Base-by-base conservation (phyloP, 53 echinoderm and acorn worm species). In the Zoroaster sp. region DNA sequence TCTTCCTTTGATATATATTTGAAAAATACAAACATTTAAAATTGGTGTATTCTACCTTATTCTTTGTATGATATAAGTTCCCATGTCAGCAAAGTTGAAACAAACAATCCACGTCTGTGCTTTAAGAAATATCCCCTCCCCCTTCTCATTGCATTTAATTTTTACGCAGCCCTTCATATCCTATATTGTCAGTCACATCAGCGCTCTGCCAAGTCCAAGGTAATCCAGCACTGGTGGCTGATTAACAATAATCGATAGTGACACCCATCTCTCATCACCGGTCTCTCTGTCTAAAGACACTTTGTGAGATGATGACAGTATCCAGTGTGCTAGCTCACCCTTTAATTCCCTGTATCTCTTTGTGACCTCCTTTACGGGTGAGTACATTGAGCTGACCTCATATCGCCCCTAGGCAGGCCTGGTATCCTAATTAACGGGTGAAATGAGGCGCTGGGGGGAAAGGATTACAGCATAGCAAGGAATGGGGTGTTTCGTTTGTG, bases 241-340 rank as follows among this genome's bases (percentile, higher is more conserved):
- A 82, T 66, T 82, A 82, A 23, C 15, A 20, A 4, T 82, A 82
- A 82, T 82, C 41, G 67, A 69, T 67, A 68, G 14, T 82, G 82
- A 82, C 82, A 82, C 7, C 40, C 34, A 33, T 82, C 69, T 17
- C 68, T 82, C 82, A 68, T 66, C 82, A 9, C 82, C 34, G 2
- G 34, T 2, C n/a, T 66, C 82, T 11, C 43, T 68, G 82, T 82
- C 82, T n/a, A 43, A 82, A 68, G 66, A 82, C 67, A 82, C 45
- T 23, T 0, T 17, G 43, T 40, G 25, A 18, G 67, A 15, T 20
- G 82, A 82, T 82, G 82, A 82, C 82, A 82, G 82, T 43, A 12
- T 40, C 69, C 18, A 25, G 12, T 79, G 65, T 9, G 12, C 40
- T n/a, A 18, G 6, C 3, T 3, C 71, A 68, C 45, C 77, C 53